Percentiles rank a stretch among this genome's conserved stretches.
Conservation (phyloP, 2,888 invertebrate species). For the Caenorhabditis imperialis region DNA sequence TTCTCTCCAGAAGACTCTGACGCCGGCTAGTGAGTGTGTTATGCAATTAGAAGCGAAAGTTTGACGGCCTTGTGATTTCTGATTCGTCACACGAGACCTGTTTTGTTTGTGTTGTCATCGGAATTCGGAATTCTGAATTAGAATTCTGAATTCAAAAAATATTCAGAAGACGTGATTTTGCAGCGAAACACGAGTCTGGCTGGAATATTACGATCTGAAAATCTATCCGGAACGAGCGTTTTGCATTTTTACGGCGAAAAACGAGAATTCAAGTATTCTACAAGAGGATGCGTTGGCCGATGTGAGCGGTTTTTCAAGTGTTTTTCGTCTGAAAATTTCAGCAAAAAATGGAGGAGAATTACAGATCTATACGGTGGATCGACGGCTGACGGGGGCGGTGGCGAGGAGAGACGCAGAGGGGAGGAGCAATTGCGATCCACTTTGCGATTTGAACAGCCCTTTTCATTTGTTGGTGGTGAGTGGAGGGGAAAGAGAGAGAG, state of each 20-base stretch:
- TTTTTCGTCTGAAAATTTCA: no score
- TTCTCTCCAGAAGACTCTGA: slow-evolving; percentile 74
- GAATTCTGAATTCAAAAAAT: not conserved
- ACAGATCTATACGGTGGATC: slow-evolving; percentile 58
- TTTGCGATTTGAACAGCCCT: slow-evolving; percentile 72
- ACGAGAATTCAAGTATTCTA: slow-evolving; percentile 63
- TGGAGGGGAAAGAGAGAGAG: no score
- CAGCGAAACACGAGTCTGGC: slow-evolving; percentile 70
- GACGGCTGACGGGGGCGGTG: slow-evolving; percentile 41
- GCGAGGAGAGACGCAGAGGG: slow-evolving; percentile 54
- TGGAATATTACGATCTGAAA: slow-evolving; percentile 70
- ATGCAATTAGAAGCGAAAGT: not conserved
- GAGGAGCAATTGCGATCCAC: slow-evolving; percentile 66
- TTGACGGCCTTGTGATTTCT: not conserved
- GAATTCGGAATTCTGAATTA: not conserved
- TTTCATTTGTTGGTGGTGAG: slow-evolving; percentile 72
- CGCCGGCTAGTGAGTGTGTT: slow-evolving; percentile 66
- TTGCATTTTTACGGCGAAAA: slow-evolving; percentile 67
- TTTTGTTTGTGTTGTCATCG: not conserved
- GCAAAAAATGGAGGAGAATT: no score
- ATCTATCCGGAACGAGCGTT: slow-evolving; percentile 70
- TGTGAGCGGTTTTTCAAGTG: slow-evolving; percentile 22
- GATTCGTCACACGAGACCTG: not conserved
- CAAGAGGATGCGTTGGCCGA: slow-evolving; percentile 57
- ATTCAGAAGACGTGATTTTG: slow-evolving; percentile 9